Conservation (phyloP, 2,888 invertebrate genomes). For the Macrophya annulata region DNA sequence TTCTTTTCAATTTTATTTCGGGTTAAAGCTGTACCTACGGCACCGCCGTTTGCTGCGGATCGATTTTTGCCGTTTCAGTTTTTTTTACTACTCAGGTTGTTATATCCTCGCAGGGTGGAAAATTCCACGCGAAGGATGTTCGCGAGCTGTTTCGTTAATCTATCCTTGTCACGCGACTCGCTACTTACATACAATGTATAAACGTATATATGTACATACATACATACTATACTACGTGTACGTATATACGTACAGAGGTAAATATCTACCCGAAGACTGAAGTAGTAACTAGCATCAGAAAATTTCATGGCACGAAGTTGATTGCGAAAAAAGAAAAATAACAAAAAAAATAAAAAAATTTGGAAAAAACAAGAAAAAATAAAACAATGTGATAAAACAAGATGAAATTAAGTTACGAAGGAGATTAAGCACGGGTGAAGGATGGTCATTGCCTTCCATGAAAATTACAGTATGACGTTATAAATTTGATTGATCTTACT, state of each 20-base stretch:
- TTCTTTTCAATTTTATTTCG: neutral
- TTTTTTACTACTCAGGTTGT: neutral
- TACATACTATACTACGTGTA: neutral
- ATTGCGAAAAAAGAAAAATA: slow-evolving; percentile 13
- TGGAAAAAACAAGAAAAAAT: too few relatives aligned
- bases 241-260: slow-evolving; percentile 6
- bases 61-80: slow-evolving; percentile 26
- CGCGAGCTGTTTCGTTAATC: slow-evolving; percentile 51
- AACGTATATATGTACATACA: neutral
- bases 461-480: neutral
- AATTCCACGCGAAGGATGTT: slow-evolving; percentile 54
- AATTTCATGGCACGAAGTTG: slow-evolving; percentile 24
- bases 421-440: neutral
- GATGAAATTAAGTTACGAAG: neutral
- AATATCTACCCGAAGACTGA: neutral
- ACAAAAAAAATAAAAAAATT: too few relatives aligned
- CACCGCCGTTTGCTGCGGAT: neutral
- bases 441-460: neutral
- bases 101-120: slow-evolving; percentile 31
- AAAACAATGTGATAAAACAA: neutral
- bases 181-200: slow-evolving; percentile 21
- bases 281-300: slow-evolving; percentile 8
- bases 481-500: neutral
- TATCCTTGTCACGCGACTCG: slow-evolving; percentile 50
- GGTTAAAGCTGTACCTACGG: too few relatives aligned